Evolutionary conservation across 2,797 vertebrate species (phyloP), one percentile per base, ranked within the genome.

Genomic region (Holocentrus rufus): DNA sequence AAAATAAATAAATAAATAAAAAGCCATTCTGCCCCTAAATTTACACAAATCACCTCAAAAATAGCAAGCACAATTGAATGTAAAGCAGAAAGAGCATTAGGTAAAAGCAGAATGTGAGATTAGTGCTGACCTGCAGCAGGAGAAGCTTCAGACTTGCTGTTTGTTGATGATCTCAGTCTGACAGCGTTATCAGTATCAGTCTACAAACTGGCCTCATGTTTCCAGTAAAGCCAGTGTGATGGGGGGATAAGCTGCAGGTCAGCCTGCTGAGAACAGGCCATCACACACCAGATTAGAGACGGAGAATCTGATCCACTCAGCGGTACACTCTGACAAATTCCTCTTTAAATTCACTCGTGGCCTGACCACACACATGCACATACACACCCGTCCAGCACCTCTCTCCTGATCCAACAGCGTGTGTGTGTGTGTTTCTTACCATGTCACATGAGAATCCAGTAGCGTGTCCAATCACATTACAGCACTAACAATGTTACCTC

Each of bases 201-300:
- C 60, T 54, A 60, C 59, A 47, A 13, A 22, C n/a, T 46, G 59
- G 56, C 70, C 44, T 65, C 67, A 72, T 72, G 47, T 54, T 80
- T 59, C 76, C 81, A 68, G 72, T 74, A 70, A 77, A 85, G 81
- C 81, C 81, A 69, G 62, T 78, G 47, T 80, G 79, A 87, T 80
- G 56, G 68, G 58, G 60, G 56, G 77, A 71, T 85, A 85, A 85
- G 69, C 81, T 59, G 54, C 58, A 60, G 65, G 73, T 75, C 63
- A 58, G 63, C 25, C 56, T 68, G 55, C 62, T 76, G 23, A 18
- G 27, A 71, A 79, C 66, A 76, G 76, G 61, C 65, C 30, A 79
- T 76, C 69, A 68, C 13, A 10, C 9, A 46, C 44, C 2, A 20
- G 60, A 46, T 79, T 65, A 53, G 77, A 63, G 54, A 46, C 64